Conservation (phyloP, 2,113 vertebrate genomes). For the Malurus elegans region DNA sequence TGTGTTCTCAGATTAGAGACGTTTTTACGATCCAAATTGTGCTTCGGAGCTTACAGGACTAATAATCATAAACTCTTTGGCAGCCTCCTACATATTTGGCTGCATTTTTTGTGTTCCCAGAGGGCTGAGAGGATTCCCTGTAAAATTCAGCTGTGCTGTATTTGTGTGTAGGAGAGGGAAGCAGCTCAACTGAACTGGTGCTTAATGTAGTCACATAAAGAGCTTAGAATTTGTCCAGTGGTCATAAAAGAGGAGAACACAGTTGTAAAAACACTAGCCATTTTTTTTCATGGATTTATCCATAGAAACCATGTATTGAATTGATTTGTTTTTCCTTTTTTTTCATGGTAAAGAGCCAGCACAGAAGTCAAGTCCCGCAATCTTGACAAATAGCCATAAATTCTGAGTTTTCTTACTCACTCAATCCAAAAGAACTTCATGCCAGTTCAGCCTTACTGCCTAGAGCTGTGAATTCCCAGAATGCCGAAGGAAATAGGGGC, state of each 20-base stretch:
- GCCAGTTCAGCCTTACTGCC: background rate
- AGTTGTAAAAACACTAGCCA: background rate
- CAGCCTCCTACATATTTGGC: background rate
- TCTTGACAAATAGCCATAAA: background rate
- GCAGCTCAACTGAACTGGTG: background rate
- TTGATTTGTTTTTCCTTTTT: background rate
- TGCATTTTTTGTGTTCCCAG: background rate
- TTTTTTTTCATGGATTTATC: background rate
- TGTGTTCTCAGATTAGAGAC: background rate
- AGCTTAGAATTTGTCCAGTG: background rate
- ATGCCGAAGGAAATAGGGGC: background rate
- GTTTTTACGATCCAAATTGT: background rate
- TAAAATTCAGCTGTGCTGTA: constrained; percentile 15
- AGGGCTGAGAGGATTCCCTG: constrained; percentile 1
- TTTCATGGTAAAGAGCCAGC: background rate
- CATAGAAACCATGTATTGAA: background rate
- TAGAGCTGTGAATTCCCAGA: background rate
- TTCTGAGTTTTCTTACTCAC: background rate
- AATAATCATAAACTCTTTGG: constrained; percentile 38
- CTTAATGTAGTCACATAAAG: background rate
- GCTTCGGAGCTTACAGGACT: background rate
- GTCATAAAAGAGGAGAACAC: constrained; percentile 6
- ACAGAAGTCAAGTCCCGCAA: background rate
- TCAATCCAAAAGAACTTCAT: background rate
- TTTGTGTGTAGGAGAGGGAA: constrained; percentile 9